Evolutionary conservation across 2,888 invertebrate genomes (phyloP).

Genomic region (Cephus pulcher): DNA sequence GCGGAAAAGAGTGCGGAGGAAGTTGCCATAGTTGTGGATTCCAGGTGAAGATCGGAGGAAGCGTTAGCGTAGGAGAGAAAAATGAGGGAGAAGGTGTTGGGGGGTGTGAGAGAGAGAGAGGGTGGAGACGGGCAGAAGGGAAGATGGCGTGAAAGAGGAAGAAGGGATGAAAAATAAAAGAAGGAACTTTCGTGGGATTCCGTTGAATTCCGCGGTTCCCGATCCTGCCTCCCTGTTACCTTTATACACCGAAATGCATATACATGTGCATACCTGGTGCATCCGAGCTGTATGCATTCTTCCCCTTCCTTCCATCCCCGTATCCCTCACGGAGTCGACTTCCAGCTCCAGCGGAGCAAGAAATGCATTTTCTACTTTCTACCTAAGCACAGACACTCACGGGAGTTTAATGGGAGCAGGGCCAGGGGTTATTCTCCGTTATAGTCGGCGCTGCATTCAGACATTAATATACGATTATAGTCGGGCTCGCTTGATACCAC

Average conservation of each 20-base stretch:
- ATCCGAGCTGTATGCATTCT: not conserved
- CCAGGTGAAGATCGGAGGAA: not conserved
- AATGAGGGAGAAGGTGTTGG: not conserved
- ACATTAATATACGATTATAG: conserved; percentile 41
- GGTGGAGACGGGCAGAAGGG: no score
- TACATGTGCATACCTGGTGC: no score
- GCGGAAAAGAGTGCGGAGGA: not conserved
- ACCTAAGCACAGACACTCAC: conserved; percentile 21
- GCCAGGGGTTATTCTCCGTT: conserved; percentile 35
- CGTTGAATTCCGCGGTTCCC: no score
- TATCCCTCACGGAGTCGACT: not conserved
- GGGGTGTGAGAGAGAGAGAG: not conserved
- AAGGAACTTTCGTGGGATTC: no score
- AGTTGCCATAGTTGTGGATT: not conserved
- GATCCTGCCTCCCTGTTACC: no score
- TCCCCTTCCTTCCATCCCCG: not conserved
- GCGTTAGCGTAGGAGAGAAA: not conserved
- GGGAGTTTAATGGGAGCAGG: conserved; percentile 36
- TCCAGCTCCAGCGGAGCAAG: conserved; percentile 21
- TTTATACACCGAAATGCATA: no score
- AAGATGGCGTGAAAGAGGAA: not conserved
- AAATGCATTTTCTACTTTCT: conserved; percentile 36
- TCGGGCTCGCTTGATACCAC: conserved; percentile 16
- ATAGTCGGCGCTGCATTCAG: conserved; percentile 31
- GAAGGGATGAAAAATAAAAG: not conserved